Percentiles rank a stretch among this genome's conserved stretches.
Evolutionary conservation across 1,140 invertebrate species (phyloP).

Genomic region (Helicoverpa armigera): DNA sequence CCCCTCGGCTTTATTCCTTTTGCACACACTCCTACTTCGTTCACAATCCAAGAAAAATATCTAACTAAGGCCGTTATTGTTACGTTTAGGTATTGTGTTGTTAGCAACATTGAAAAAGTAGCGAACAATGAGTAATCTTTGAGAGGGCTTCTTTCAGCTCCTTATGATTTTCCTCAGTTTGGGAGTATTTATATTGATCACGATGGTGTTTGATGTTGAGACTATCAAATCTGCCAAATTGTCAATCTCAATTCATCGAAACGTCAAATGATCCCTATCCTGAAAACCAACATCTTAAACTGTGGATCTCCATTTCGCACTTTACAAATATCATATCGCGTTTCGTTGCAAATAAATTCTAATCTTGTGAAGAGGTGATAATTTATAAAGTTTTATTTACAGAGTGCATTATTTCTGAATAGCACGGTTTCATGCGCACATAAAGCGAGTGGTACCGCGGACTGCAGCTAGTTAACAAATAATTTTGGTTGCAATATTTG

Average conservation of each 20-base stretch:
- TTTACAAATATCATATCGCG: too few relatives aligned
- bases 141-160: neutral
- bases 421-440: too few relatives aligned
- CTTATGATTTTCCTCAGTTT: conserved; percentile 6
- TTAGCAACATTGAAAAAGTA: conserved; percentile 30
- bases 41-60: conserved; percentile 37
- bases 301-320: too few relatives aligned
- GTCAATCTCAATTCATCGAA: too few relatives aligned
- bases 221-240: too few relatives aligned
- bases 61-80: conserved; percentile 28
- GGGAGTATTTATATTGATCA: neutral
- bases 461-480: neutral
- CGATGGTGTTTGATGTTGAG: too few relatives aligned
- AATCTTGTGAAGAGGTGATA: too few relatives aligned
- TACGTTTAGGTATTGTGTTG: conserved; percentile 18
- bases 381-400: too few relatives aligned
- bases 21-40: conserved; percentile 37
- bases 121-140: conserved; percentile 27
- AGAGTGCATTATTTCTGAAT: too few relatives aligned
- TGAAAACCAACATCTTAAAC: too few relatives aligned
- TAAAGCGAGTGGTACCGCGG: neutral
- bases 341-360: too few relatives aligned
- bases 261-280: too few relatives aligned
- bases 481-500: conserved; percentile 18
- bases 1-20: conserved; percentile 62